These are phyloP conservation scores for Hippocampus barbouri DNA, from an alignment of 2,113 vertebrate species.

Conservation along the genomic window DNA sequence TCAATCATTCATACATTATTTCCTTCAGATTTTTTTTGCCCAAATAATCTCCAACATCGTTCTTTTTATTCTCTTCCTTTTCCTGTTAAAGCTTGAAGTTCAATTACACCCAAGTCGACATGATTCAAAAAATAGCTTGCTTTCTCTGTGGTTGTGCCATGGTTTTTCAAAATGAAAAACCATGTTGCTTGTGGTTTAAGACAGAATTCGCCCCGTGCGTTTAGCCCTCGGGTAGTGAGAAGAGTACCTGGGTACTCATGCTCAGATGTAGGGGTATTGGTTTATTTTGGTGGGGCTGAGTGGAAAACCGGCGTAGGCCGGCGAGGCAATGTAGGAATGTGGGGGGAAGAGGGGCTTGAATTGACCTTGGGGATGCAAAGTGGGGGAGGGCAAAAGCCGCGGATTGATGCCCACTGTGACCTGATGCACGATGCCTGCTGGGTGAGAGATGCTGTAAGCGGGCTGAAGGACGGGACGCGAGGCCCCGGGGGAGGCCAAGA, in stretches of 20 bases:
- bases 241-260: constrained; percentile 50
- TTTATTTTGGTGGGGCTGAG: constrained; percentile 95
- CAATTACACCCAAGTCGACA: constrained; percentile 96
- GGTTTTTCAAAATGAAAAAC: constrained; percentile 87
- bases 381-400: constrained; percentile 90
- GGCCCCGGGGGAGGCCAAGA: constrained; percentile 88
- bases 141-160: constrained; percentile 92
- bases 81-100: constrained; percentile 90
- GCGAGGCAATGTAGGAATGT: constrained; percentile 93
- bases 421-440: constrained; percentile 85
- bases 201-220: constrained; percentile 32
- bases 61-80: constrained; percentile 28
- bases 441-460: constrained; percentile 83
- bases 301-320: constrained; percentile 90
- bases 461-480: constrained; percentile 86
- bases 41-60: constrained; percentile 52
- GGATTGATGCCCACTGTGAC: constrained; percentile 92
- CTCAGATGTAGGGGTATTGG: constrained; percentile 97
- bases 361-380: constrained; percentile 86
- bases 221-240: constrained; percentile 57
- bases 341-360: constrained; percentile 93
- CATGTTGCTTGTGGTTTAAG: constrained; percentile 73
- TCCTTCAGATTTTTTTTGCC: constrained; percentile 59
- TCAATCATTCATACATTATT: constrained; percentile 62
- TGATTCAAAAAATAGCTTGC: constrained; percentile 94